Base-by-base conservation (phyloP, 2,888 invertebrate species). In the Brachyptera risi region DNA sequence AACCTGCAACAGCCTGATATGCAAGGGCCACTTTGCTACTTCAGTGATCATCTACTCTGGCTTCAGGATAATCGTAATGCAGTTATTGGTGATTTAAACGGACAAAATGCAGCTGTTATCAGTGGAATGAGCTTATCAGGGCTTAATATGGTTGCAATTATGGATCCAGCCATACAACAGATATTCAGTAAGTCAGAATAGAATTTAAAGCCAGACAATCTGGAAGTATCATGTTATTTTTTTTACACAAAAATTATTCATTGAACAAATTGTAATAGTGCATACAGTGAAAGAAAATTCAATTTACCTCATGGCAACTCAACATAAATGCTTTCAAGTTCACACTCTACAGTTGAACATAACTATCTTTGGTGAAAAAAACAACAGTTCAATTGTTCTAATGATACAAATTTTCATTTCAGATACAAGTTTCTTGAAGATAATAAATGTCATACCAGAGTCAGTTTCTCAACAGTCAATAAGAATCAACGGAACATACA, bases 31-130 rank as follows among this genome's bases (percentile, higher is more conserved):
- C 73, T 92, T 23, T 86, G 88, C 68, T 90, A 90, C 76, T 90
- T 90, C 73, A 87, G 91, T 65, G 86, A 87, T 37, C 85, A 91
- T 1, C 77, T 96, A 23, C 79, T 92, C 56, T 96, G 94, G 95
- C 79, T 93, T 1, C 86, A 88, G 69, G 86, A 87, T 61, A 82
- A 85, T 26, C 80, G 83, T 40, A 83, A 86, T 59, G 86, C 90
- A 0, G 84, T 90, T 1, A 84, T 93, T 9, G 86, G 88, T 0
- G 91, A 92, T 74, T 73, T 88, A 49, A 78, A 80, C 31, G 91
- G 90, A 1, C 83, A 83, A 69, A 88, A 91, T 73, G 83, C 88
- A 7, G 87, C 87, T 1, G 75, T 80, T 7, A 76, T 85, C n/a
- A 79, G 78, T 63, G 86, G 85, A 0, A 82, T 84, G 63, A 82